Evolutionary conservation across 1,140 invertebrate genomes (phyloP).

Genomic region (Ectropis grisescens): DNA sequence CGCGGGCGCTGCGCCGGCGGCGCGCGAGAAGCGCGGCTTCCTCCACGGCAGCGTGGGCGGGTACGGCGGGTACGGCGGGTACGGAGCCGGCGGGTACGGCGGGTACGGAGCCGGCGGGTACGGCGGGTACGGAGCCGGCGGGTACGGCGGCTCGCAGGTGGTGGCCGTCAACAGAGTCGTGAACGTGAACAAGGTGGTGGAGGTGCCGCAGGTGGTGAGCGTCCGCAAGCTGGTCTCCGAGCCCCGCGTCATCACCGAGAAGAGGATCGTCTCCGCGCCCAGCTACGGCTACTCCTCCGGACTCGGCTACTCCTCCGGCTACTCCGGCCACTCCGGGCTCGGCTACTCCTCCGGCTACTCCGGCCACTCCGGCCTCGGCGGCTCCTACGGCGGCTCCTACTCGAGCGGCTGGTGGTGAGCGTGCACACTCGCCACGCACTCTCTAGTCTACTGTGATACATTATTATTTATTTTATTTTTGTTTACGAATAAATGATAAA

Average conservation of each 20-base stretch:
- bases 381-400: no score
- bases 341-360: slow-evolving; percentile 2
- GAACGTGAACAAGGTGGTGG: slow-evolving; percentile 22
- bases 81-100: slow-evolving; percentile 1
- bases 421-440: no score
- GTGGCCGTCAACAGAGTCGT: slow-evolving; percentile 28
- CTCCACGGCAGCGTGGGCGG: slow-evolving; percentile 9
- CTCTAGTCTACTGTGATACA: slow-evolving; percentile 4
- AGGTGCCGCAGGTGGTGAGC: slow-evolving; percentile 21
- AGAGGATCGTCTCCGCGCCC: slow-evolving; percentile 28
- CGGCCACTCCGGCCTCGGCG: no score
- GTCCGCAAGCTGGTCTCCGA: slow-evolving; percentile 21
- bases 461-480: no score
- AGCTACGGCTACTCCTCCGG: slow-evolving; percentile 12
- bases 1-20: background rate
- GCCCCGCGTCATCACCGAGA: slow-evolving; percentile 35
- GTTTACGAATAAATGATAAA: no score
- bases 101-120: no score
- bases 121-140: slow-evolving; percentile 9
- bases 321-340: slow-evolving; percentile 10
- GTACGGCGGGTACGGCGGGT: slow-evolving; percentile 3
- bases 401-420: no score
- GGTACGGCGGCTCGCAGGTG: slow-evolving; percentile 10
- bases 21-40: slow-evolving; percentile 23
- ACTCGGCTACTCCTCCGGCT: slow-evolving; percentile 7